A percentile compares a stretch with the other conserved stretches of the same genome.
phyloP scores from a whole-genome alignment of 2,797 vertebrate species.

The Huso huso region DNA sequence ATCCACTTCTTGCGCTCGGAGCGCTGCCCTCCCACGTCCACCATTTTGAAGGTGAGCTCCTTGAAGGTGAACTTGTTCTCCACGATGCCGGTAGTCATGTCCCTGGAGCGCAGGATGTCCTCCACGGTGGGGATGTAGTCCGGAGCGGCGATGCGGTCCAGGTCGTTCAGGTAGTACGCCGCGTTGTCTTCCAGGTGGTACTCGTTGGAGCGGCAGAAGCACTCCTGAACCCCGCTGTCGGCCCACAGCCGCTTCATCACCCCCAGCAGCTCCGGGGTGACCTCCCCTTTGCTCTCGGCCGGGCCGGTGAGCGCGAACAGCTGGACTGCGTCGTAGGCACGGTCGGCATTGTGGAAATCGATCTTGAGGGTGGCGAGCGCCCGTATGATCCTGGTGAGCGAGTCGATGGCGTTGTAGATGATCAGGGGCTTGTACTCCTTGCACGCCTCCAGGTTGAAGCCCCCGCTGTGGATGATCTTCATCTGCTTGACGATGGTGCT shows the following conservation, averaged over 20 bases:
- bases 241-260: constrained; percentile 96
- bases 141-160: constrained; percentile 85
- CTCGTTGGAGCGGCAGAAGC: constrained; percentile 93
- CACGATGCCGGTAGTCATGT: constrained; percentile 98
- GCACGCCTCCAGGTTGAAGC: constrained; percentile 96
- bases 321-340: constrained; percentile 93
- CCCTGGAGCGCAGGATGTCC: constrained; percentile 93
- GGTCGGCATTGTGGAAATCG: constrained; percentile 92
- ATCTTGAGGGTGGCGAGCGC: constrained; percentile 92
- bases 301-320: constrained; percentile 96
- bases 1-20: constrained; percentile 99
- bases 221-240: constrained; percentile 90
- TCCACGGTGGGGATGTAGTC: constrained; percentile 96
- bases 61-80: constrained; percentile 99
- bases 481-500: constrained; percentile 98
- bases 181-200: constrained; percentile 98
- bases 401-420: constrained; percentile 97
- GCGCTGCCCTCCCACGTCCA: constrained; percentile 94
- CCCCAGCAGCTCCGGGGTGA: constrained; percentile 84
- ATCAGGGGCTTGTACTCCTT: constrained; percentile 97
- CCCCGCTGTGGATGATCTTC: constrained; percentile 98
- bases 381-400: constrained; percentile 93
- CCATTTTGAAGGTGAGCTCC: constrained; percentile 99
- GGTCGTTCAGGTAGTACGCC: constrained; percentile 96
- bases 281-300: constrained; percentile 95